Base-by-base conservation (phyloP, 2,113 vertebrate species). In the Bettongia penicillata region DNA sequence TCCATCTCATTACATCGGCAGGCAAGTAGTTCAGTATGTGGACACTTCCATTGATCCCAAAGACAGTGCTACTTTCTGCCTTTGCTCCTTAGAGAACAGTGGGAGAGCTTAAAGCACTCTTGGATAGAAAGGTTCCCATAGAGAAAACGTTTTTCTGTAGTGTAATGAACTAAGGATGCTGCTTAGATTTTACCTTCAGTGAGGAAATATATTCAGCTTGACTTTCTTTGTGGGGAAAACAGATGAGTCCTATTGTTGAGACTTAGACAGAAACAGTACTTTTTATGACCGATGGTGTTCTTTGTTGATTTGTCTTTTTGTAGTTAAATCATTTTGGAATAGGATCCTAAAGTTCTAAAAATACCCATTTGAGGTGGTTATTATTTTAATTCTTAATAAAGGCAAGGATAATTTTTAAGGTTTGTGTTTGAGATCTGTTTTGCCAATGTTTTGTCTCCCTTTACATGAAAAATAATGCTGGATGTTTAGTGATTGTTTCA, bases 401-500 rank as follows among this genome's bases (percentile, higher is more conserved):
- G 91, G 91, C 97, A 96, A 97, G 97, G 96, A 92, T 96, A 95
- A 97, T 96, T 94, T 97, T 92, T 11, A 50, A 97, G 12, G 4
- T 97, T 97, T 96, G 93, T 55, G 91, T 90, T 95, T 51, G 92
- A 61, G 97, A 97, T 93, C 16, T 37, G 55, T 96, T 97, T 98
- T 96, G 93, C 91, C 97, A 96, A 53, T 96, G 95, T 97, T 97
- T 96, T 97, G 91, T 96, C 94, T 96, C 93, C 90, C 96, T 77
- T 92, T 91, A 47, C 77, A 26, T 93, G 89, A 97, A 96, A 96
- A 95, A 96, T 95, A 97, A 93, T 92, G 52, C 25, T 96, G 94
- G 28, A 5, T 84, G 68, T 43, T 84, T 84, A 84, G 68, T 84
- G 68, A 84, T 84, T n/a, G 53, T 50, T 51, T 93, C 26, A 14